Conservation (phyloP, 2,113 vertebrate species). For the Elachura formosa region DNA sequence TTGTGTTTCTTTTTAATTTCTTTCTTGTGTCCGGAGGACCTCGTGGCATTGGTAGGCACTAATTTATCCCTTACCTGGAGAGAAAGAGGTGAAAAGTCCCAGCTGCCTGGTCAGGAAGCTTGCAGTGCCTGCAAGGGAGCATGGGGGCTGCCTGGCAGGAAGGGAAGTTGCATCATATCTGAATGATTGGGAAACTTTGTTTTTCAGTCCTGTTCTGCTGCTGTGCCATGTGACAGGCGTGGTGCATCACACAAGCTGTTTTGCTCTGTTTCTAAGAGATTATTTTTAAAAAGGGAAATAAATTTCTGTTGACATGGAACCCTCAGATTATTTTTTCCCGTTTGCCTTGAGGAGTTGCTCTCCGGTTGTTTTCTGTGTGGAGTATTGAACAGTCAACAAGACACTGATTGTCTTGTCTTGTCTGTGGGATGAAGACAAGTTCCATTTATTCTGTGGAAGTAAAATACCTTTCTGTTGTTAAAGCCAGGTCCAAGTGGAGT, state of each 20-base stretch:
- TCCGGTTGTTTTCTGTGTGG: not conserved
- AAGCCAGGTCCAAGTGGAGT: not conserved
- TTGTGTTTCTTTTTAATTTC: not conserved
- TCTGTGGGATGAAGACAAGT: not conserved
- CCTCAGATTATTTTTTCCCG: not conserved
- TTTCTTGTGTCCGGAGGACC: not conserved
- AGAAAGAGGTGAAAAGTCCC: not conserved
- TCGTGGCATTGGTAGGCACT: not conserved
- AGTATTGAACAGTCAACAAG: not conserved
- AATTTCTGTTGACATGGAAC: not conserved
- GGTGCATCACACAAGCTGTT: not conserved
- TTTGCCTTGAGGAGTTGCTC: not conserved
- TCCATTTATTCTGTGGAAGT: not conserved
- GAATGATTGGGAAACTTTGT: slow-evolving; percentile 17
- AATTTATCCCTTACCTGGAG: not conserved
- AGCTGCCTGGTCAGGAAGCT: not conserved
- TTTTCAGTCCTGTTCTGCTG: not conserved
- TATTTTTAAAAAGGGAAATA: not conserved
- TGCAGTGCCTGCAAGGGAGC: not conserved
- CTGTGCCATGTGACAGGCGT: not conserved
- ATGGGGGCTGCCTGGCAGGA: not conserved
- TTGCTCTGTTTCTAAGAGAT: not conserved
- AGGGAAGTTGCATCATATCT: slow-evolving; percentile 12
- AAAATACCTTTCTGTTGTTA: not conserved
- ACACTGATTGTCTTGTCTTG: not conserved